These are phyloP conservation scores for Lordiphosa fenestrarum DNA, from an alignment of 2,888 invertebrate genomes.

Conservation along the genomic window DNA sequence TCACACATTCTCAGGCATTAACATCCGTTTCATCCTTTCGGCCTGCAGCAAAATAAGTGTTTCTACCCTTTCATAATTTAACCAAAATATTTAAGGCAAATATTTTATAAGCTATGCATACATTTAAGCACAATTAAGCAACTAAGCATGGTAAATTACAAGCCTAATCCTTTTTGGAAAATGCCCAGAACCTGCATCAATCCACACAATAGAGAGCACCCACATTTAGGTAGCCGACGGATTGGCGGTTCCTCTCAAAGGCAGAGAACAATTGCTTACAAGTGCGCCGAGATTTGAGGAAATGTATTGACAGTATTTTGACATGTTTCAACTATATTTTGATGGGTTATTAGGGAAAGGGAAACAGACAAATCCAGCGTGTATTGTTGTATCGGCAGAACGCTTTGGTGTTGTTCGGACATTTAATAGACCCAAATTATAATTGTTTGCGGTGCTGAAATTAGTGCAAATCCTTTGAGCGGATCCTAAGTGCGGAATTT, in stretches of 20 bases:
- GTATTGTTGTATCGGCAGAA: constrained; percentile 14
- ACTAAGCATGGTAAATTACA: constrained; percentile 69
- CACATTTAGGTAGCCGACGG: constrained; percentile 46
- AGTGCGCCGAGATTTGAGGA: constrained; percentile 43
- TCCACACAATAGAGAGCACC: constrained; percentile 35
- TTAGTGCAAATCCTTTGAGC: constrained; percentile 59
- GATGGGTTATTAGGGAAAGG: constrained; percentile 39
- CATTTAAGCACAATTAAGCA: constrained; percentile 76
- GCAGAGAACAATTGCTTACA: constrained; percentile 51
- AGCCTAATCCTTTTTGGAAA: constrained; percentile 55
- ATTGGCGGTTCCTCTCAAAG: constrained; percentile 59
- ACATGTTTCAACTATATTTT: constrained; percentile 59
- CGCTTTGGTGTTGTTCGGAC: constrained; percentile 21
- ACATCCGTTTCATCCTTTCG: constrained; percentile 12
- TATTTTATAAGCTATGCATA: constrained; percentile 65
- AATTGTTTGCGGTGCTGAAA: constrained; percentile 73
- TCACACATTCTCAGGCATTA: constrained; percentile 23
- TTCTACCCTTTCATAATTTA: constrained; percentile 64
- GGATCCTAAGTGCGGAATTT: not conserved
- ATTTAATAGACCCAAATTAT: constrained; percentile 73
- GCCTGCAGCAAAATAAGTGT: constrained; percentile 22
- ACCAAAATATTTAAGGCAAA: constrained; percentile 72
- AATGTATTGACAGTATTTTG: constrained; percentile 63
- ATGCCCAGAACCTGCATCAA: constrained; percentile 26
- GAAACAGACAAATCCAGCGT: constrained; percentile 17